These are phyloP conservation scores for Labeo calbasu DNA, from an alignment of 2,797 vertebrate species.

Conservation along the genomic window DNA sequence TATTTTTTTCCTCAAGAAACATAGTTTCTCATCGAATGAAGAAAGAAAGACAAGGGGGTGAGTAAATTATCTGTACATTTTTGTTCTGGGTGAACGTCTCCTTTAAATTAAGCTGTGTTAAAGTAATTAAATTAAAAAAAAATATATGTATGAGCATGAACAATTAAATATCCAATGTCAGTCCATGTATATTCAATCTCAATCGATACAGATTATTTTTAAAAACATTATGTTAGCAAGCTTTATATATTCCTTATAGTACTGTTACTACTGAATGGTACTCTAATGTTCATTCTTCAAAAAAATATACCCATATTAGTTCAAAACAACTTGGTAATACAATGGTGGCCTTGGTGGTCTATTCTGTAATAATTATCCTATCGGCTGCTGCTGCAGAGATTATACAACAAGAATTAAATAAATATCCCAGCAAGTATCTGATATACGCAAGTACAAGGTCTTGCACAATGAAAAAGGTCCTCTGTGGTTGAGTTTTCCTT, in stretches of 20 bases:
- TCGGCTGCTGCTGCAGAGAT: neutral
- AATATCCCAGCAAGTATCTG: neutral
- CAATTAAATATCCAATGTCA: neutral
- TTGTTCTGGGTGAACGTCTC: too few relatives aligned
- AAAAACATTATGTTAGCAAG: neutral
- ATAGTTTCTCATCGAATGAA: too few relatives aligned
- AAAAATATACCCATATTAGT: neutral
- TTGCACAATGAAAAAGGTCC: neutral
- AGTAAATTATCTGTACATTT: too few relatives aligned
- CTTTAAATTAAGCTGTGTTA: neutral
- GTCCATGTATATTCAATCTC: neutral
- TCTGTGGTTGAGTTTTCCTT: slow-evolving; percentile 4
- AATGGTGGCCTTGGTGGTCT: neutral
- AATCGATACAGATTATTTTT: neutral
- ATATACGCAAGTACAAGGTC: neutral
- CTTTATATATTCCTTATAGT: neutral
- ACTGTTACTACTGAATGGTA: neutral
- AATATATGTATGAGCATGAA: neutral
- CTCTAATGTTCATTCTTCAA: neutral
- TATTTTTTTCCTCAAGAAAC: too few relatives aligned
- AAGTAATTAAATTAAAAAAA: neutral
- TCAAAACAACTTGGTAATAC: neutral
- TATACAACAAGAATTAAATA: neutral
- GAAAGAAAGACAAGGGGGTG: too few relatives aligned
- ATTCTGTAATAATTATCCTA: neutral